Conservation (phyloP, 1,140 invertebrate species). For the Papilio glaucus region DNA sequence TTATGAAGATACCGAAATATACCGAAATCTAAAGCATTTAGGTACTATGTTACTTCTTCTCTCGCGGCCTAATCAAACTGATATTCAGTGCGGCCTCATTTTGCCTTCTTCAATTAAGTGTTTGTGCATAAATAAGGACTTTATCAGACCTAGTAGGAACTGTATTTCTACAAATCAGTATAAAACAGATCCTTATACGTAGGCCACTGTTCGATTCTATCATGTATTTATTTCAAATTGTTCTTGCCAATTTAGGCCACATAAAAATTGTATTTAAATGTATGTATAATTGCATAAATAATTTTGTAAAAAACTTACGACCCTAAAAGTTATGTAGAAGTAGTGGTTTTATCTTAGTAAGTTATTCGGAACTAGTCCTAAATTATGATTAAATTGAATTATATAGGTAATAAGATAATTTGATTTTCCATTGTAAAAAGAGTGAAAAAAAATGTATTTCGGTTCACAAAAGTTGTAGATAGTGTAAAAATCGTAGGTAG, state of each 20-base stretch:
- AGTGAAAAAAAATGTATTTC: slow-evolving; percentile 59
- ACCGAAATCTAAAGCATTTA: slow-evolving; percentile 51
- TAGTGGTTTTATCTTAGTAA: slow-evolving; percentile 78
- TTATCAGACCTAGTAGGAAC: slow-evolving; percentile 51
- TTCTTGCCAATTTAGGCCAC: slow-evolving; percentile 48
- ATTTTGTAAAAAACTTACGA: slow-evolving; percentile 74
- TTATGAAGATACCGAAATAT: slow-evolving; percentile 47
- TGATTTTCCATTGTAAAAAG: slow-evolving; percentile 56
- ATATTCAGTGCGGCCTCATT: slow-evolving; percentile 58
- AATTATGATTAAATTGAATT: slow-evolving; percentile 70
- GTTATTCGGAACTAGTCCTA: slow-evolving; percentile 80
- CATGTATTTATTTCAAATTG: slow-evolving; percentile 44
- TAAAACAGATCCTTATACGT: slow-evolving; percentile 53
- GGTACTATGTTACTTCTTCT: slow-evolving; percentile 43
- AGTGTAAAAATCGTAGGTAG: slow-evolving; percentile 74
- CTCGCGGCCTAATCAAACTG: slow-evolving; percentile 56
- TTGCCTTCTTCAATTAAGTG: slow-evolving; percentile 59
- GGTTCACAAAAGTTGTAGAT: slow-evolving; percentile 74
- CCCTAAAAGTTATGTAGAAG: slow-evolving; percentile 64
- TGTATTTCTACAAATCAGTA: slow-evolving; percentile 65
- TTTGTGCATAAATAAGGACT: slow-evolving; percentile 45
- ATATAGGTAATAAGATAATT: slow-evolving; percentile 55
- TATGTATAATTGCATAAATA: slow-evolving; percentile 50
- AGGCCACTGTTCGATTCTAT: slow-evolving; percentile 46
- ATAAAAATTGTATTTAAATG: slow-evolving; percentile 24